Evolutionary conservation across 2,888 invertebrate species (phyloP), one percentile per base, ranked within the genome.

Genomic region (Drosophila anceps): DNA sequence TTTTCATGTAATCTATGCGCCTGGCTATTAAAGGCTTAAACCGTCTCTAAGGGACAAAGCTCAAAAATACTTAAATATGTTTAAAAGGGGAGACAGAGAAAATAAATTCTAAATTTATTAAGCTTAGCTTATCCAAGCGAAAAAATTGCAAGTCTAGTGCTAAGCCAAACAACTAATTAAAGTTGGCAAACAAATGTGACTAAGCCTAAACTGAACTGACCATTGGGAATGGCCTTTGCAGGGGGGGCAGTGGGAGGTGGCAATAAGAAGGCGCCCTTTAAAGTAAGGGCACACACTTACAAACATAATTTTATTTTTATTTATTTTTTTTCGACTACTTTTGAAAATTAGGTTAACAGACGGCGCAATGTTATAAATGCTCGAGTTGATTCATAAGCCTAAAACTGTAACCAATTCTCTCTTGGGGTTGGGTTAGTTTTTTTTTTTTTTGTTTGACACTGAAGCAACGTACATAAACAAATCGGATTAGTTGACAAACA

Each of bases 401-500:
- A 82, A 84, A 85, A 82, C 82, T 89, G 90, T 79, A 76, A 72
- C 88, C 76, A 89, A 91, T 84, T 63, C 71, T 44, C 20, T 31
- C 29, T 27, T 48, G 59, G 44, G 71, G 48, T 62, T 71, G 63
- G 50, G 58, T 66, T 24, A 15, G 15, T 65, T 27, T 20, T 31
- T 27, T 46, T 44, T 46, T 29, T 43, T 58, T 66, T 31, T 67
- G 44, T n/a, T 43, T 67, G 44, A 54, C 54, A 54, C 75, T 63
- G 74, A 65, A 73, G 69, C 57, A 79, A 66, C 60, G 63, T 31
- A 91, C 77, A 81, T 78, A 79, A 73, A 76, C 87, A 89, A 90
- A 91, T 90, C 90, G 90, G 90, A 91, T 90, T 90, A 91, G 86
- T 89, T 54, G 54, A 39, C 37, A 54, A 39, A n/a, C 54, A 29